Conservation (phyloP, 2,113 vertebrate genomes). For the pig (Sus scrofa) region T2T-Sscrofa CM000820.6:91011501-91012000, state of each 20-base stretch:
- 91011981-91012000: not conserved
- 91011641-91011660: slow-evolving; percentile 57
- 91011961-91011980: slow-evolving; percentile 40
- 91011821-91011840: slow-evolving; percentile 56
- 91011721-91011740: not conserved
- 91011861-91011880: slow-evolving; percentile 27
- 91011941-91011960: not conserved
- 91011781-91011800: slow-evolving; percentile 40
- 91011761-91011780: slow-evolving; percentile 51
- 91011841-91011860: not conserved
- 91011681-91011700: slow-evolving; percentile 28
- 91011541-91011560: slow-evolving; percentile 51
- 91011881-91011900: slow-evolving; percentile 32
- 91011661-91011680: slow-evolving; percentile 62
- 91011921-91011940: slow-evolving; percentile 11
- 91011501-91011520: not conserved
- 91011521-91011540: not conserved
- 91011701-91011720: slow-evolving; percentile 51
- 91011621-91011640: slow-evolving; percentile 13
- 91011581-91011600: not conserved
- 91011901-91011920: slow-evolving; percentile 43
- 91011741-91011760: slow-evolving; percentile 54
- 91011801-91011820: slow-evolving; percentile 52
- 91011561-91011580: slow-evolving; percentile 41
- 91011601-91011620: slow-evolving; percentile 56